Percentiles rank a stretch among this genome's conserved stretches.
phyloP scores from a whole-genome alignment of 2,113 vertebrate species.

The Lycocorax pyrrhopterus region DNA sequence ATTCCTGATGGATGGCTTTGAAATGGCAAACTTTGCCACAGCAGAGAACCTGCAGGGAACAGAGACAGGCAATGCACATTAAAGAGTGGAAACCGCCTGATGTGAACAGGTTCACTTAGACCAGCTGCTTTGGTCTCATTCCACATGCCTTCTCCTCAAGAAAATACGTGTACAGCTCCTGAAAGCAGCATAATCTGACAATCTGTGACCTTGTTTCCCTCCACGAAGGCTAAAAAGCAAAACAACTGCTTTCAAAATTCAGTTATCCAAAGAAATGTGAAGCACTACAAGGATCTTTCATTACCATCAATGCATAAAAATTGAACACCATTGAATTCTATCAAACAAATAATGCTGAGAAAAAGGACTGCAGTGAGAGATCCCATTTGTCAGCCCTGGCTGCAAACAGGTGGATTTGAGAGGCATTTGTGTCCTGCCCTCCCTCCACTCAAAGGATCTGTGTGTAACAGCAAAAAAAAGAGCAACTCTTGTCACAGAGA shows the following conservation, averaged over 20 bases:
- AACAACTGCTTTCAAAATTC: background rate
- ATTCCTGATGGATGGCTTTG: background rate
- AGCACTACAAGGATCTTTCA: background rate
- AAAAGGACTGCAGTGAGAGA: background rate
- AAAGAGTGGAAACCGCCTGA: background rate
- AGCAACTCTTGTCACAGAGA: background rate
- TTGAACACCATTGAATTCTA: background rate
- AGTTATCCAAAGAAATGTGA: background rate
- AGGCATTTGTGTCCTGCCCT: background rate
- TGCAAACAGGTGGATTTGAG: background rate
- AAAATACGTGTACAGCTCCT: background rate
- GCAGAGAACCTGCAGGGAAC: background rate
- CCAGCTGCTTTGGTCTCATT: background rate
- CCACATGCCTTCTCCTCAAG: background rate
- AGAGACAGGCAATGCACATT: background rate
- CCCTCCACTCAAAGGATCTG: background rate
- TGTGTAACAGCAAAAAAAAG: background rate
- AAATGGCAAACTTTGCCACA: background rate
- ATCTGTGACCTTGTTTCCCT: background rate
- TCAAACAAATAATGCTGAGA: background rate
- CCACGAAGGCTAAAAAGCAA: background rate
- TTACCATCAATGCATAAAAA: background rate
- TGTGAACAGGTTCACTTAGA: background rate
- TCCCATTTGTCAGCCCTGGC: background rate
- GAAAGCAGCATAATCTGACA: background rate